A percentile compares a stretch with the other conserved stretches of the same genome.
Conservation (phyloP, 2,113 vertebrate species). For the Siphamia tubifer region DNA sequence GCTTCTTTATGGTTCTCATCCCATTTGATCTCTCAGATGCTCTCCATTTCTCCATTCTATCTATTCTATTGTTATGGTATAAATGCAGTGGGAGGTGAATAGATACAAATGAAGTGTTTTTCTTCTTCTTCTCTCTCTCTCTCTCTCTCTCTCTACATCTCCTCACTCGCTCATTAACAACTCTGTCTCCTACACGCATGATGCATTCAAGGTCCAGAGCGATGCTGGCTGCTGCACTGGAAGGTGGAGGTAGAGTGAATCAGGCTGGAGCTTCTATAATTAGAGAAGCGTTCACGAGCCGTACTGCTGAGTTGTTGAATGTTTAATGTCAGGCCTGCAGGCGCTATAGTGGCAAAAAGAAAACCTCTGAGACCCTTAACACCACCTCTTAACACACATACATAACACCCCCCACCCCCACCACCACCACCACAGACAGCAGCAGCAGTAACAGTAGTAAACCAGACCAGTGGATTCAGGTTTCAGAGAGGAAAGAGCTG, state of each 20-base stretch:
- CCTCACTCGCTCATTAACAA: conserved; percentile 34
- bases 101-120: conserved; percentile 23
- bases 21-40: too few species aligned
- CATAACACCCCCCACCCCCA: neutral
- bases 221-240: conserved; percentile 6
- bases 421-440: neutral
- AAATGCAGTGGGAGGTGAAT: conserved; percentile 21
- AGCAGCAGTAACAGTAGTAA: conserved; percentile 6
- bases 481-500: conserved; percentile 51
- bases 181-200: neutral
- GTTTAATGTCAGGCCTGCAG: conserved; percentile 64
- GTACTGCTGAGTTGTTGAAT: conserved; percentile 64
- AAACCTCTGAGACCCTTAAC: conserved; percentile 17
- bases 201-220: conserved; percentile 6
- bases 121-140: conserved; percentile 1
- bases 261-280: conserved; percentile 64
- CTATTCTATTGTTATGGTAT: neutral
- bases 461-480: neutral
- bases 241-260: conserved; percentile 44
- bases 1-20: too few species aligned
- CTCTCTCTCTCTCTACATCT: neutral
- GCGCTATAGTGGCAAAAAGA: conserved; percentile 35
- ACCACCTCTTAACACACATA: neutral
- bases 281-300: conserved; percentile 60
- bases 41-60: too few species aligned